These are phyloP conservation scores for Andrena fulva DNA, from an alignment of 2,888 invertebrate species.

Conservation along the genomic window DNA sequence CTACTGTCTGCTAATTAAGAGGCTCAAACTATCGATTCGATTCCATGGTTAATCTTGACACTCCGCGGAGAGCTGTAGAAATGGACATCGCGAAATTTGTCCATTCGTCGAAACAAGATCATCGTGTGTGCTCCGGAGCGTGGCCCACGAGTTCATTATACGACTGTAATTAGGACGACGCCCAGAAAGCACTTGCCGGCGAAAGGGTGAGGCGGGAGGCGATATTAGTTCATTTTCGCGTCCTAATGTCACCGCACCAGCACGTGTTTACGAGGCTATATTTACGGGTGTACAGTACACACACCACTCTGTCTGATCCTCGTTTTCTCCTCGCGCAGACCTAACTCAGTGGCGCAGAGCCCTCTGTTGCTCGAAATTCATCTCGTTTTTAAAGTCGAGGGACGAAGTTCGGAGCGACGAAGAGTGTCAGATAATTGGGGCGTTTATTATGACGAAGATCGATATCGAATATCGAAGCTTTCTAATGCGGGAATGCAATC, in stretches of 20 bases:
- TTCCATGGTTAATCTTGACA: not conserved
- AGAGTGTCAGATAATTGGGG: not conserved
- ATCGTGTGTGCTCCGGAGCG: conserved; percentile 58
- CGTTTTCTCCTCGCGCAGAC: conserved; percentile 58
- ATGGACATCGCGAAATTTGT: conserved; percentile 14
- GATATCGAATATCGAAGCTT: not conserved
- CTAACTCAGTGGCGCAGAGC: conserved; percentile 45
- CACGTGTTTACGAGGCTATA: conserved; percentile 66
- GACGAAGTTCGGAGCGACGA: not conserved
- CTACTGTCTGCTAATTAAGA: too few relatives aligned
- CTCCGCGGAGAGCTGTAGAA: not conserved
- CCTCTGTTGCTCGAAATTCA: not conserved
- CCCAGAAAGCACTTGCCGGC: conserved; percentile 64
- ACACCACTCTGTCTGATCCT: conserved; percentile 39
- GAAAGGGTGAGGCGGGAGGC: conserved; percentile 56
- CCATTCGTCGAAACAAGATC: conserved; percentile 64
- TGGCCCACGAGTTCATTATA: conserved; percentile 70
- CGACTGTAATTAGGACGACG: conserved; percentile 72
- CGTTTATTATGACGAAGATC: not conserved
- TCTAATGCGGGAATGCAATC: not conserved
- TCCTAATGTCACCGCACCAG: conserved; percentile 68
- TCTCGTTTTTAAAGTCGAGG: too few relatives aligned
- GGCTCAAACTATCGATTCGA: not conserved
- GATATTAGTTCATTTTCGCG: conserved; percentile 74
- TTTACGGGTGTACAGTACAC: conserved; percentile 60